Percentiles rank a stretch among this genome's conserved stretches.
Conservation (phyloP, 2,888 invertebrate genomes). For the Agrotis puta region DNA sequence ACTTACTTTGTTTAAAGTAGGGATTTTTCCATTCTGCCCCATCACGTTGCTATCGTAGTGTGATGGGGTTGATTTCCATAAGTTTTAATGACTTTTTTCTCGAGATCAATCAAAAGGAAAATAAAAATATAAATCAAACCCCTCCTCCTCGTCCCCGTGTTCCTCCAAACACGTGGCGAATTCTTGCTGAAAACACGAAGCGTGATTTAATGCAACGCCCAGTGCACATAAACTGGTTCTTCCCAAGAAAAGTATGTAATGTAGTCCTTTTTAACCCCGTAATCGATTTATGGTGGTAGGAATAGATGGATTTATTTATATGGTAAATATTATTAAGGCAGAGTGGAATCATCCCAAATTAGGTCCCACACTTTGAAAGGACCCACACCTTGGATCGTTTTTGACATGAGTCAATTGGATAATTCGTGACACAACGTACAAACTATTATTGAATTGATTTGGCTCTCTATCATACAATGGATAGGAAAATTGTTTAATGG, state of each 20-base stretch:
- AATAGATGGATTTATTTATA: background rate
- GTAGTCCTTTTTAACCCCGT: no score
- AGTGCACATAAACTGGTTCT: no score
- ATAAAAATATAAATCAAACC: no score
- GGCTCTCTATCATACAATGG: slow-evolving; percentile 24
- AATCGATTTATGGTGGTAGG: background rate
- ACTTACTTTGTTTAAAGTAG: slow-evolving; percentile 1
- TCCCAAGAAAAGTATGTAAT: no score
- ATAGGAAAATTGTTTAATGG: slow-evolving; percentile 39
- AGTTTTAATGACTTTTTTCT: no score
- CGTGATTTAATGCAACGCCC: no score
- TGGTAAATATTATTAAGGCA: background rate
- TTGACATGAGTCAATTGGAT: slow-evolving; percentile 56
- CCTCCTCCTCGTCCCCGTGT: no score
- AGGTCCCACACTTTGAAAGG: slow-evolving; percentile 20
- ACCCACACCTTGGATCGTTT: slow-evolving; percentile 57
- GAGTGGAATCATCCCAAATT: slow-evolving; percentile 7
- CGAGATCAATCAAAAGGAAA: no score
- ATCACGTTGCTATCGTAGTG: no score
- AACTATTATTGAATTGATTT: slow-evolving; percentile 51
- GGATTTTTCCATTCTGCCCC: background rate
- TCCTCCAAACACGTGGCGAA: no score
- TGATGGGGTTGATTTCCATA: no score
- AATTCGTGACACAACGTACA: slow-evolving; percentile 40
- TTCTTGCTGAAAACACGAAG: no score